A percentile compares a stretch with the other conserved stretches of the same genome.
These are phyloP conservation scores for Macrophya alboannulata DNA, from an alignment of 2,888 invertebrate species.

Conservation along the genomic window DNA sequence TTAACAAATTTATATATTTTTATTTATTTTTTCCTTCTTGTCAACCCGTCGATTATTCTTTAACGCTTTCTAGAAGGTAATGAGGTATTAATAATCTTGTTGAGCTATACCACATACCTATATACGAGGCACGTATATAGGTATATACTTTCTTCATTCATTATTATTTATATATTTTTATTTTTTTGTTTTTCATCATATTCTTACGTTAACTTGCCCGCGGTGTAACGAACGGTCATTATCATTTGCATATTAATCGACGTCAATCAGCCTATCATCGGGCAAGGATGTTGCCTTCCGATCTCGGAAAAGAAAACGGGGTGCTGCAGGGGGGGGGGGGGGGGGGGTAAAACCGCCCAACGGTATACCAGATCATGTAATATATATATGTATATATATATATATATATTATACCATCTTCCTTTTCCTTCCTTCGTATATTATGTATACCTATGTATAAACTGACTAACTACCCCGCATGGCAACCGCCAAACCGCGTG, in stretches of 20 bases:
- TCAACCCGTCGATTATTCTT: slow-evolving; percentile 9
- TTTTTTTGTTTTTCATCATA: not conserved
- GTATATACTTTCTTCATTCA: slow-evolving; percentile 10
- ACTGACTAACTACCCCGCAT: slow-evolving; percentile 5
- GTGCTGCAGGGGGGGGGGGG: not conserved
- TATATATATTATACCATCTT: not conserved
- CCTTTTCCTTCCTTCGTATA: not conserved
- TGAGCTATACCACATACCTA: too few relatives aligned
- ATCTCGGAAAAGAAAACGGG: not conserved
- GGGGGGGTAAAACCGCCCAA: not conserved
- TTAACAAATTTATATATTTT: not conserved
- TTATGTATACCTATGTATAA: too few relatives aligned
- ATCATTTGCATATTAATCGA: slow-evolving; percentile 75
- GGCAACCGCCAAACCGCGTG: not conserved
- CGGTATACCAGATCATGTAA: not conserved
- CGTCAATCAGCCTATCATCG: slow-evolving; percentile 63
- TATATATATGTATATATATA: not conserved
- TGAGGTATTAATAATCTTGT: slow-evolving; percentile 37
- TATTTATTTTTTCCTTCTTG: not conserved
- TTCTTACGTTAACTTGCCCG: not conserved
- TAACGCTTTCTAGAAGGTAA: not conserved
- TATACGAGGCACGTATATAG: not conserved
- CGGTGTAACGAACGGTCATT: slow-evolving; percentile 60
- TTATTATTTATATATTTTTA: not conserved
- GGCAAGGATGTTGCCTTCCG: not conserved